Conservation (phyloP, 1,140 invertebrate genomes). For the Aethina tumida region DNA sequence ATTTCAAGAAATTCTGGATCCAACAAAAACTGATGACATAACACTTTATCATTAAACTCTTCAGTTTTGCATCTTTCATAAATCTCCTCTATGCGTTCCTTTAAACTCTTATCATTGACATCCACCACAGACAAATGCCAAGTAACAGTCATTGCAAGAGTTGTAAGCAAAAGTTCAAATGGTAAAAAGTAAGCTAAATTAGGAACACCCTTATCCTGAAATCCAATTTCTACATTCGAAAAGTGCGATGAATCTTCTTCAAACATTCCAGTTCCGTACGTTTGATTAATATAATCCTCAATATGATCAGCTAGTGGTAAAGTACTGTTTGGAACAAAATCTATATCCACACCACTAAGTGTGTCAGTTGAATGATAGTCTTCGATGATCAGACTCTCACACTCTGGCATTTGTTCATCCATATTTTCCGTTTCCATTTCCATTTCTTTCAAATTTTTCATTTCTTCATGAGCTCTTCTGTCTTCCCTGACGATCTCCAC, state of each 20-base stretch:
- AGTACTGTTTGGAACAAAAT: no score
- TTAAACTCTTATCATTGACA: conserved; percentile 21
- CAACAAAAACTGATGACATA: conserved; percentile 26
- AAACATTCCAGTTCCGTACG: no score
- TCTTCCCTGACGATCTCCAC: conserved; percentile 9
- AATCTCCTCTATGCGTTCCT: conserved; percentile 17
- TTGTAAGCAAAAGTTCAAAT: conserved; percentile 22
- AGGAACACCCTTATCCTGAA: conserved; percentile 6
- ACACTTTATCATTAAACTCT: conserved; percentile 22
- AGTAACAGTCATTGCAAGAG: conserved; percentile 20
- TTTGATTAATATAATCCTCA: no score
- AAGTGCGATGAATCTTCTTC: neutral
- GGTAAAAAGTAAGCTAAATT: conserved; percentile 19
- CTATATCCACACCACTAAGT: no score
- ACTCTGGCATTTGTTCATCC: conserved; percentile 17
- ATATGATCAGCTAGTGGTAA: no score
- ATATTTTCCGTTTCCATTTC: conserved; percentile 6
- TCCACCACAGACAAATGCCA: conserved; percentile 23
- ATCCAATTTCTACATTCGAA: conserved; percentile 14
- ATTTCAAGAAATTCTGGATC: conserved; percentile 16
- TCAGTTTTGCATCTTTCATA: conserved; percentile 17
- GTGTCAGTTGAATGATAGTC: no score
- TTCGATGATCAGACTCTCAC: conserved; percentile 18
- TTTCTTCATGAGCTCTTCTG: neutral
- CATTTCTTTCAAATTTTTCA: conserved; percentile 3